Percentiles rank a stretch among this genome's conserved stretches.
Evolutionary conservation across 1,140 invertebrate species (phyloP).

Genomic region (Muscidifurax raptorellus): DNA sequence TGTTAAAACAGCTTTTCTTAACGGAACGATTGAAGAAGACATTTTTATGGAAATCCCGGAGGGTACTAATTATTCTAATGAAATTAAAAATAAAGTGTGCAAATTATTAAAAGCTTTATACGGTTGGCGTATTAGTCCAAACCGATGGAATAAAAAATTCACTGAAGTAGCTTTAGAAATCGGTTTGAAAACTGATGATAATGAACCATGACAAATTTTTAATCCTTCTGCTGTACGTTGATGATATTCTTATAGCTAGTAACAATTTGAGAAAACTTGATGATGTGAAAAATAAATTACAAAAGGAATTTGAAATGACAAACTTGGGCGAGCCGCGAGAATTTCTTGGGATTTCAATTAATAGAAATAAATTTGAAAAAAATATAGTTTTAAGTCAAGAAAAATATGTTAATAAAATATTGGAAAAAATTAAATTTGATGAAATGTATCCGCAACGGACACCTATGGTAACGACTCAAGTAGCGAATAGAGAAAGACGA

Average conservation of each 20-base stretch:
- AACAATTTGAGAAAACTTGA: not conserved
- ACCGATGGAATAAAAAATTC: constrained; percentile 2
- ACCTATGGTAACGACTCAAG: too few relatives aligned
- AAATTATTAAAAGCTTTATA: not conserved
- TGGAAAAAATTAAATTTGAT: constrained; percentile 2
- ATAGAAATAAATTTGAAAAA: not conserved
- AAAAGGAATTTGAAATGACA: not conserved
- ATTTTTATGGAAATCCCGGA: constrained; percentile 67
- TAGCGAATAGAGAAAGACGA: not conserved
- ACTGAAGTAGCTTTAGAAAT: constrained; percentile 2
- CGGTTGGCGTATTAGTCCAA: constrained; percentile 1
- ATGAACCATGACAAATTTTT: constrained; percentile 23
- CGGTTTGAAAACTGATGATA: not conserved
- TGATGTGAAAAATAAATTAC: not conserved
- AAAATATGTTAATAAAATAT: not conserved
- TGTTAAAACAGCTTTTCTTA: constrained; percentile 68
- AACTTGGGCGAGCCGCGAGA: not conserved
- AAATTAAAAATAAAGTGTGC: constrained; percentile 11
- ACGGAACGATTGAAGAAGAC: constrained; percentile 64
- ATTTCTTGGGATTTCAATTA: not conserved
- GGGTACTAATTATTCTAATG: constrained; percentile 19
- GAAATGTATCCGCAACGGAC: too few relatives aligned
- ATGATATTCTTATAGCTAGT: constrained; percentile 9
- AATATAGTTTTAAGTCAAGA: not conserved
- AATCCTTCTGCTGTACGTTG: not conserved